Conservation (phyloP, 2,888 invertebrate genomes). For the Megaustenia siamemsis region DNA sequence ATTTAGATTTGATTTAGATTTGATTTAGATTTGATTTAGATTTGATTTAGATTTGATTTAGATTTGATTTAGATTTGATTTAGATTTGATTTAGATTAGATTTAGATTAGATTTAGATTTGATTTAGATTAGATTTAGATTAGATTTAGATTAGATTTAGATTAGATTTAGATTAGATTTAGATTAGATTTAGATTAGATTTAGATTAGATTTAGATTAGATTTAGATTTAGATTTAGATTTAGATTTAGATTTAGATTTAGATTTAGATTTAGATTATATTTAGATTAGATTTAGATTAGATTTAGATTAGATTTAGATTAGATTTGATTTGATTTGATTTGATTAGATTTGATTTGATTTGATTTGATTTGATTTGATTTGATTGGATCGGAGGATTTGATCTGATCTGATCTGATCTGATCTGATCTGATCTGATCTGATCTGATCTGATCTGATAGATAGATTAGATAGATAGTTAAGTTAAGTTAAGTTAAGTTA, state of each 20-base stretch:
- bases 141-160: neutral
- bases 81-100: neutral
- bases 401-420: conserved; percentile 28
- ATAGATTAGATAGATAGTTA: too few relatives aligned
- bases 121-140: neutral
- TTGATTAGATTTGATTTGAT: neutral
- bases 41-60: neutral
- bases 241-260: neutral
- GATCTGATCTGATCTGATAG: conserved; percentile 27
- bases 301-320: neutral
- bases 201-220: neutral
- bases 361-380: neutral
- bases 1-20: neutral
- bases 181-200: neutral
- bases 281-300: too few relatives aligned
- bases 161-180: neutral
- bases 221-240: neutral
- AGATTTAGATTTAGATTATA: too few relatives aligned
- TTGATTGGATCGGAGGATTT: neutral
- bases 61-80: neutral
- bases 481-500: too few relatives aligned
- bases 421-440: conserved; percentile 27
- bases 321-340: neutral
- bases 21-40: neutral
- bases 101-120: neutral